Percentiles rank a stretch among this genome's conserved stretches.
Conservation (phyloP, 2,888 invertebrate species). For the Andricus quercusramuli region DNA sequence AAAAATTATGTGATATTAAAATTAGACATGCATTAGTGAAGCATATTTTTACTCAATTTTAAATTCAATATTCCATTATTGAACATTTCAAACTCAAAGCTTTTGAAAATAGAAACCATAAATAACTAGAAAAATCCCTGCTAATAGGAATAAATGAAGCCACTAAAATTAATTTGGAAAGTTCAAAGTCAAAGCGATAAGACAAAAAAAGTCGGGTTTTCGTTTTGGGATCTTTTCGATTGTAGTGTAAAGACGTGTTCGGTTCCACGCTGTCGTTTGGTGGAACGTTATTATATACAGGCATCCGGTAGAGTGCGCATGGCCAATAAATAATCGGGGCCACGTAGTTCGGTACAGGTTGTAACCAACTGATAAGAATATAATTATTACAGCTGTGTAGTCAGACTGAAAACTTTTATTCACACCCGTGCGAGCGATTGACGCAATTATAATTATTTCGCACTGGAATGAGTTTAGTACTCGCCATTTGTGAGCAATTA, state of each 20-base stretch:
- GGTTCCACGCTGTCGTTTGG: neutral
- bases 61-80: no score
- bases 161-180: neutral
- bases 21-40: no score
- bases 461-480: constrained; percentile 3
- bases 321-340: constrained; percentile 63
- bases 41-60: no score
- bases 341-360: constrained; percentile 62
- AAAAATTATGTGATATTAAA: no score
- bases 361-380: constrained; percentile 57
- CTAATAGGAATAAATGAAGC: neutral
- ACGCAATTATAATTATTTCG: neutral
- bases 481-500: neutral
- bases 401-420: neutral
- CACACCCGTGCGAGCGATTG: neutral
- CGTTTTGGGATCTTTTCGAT: neutral
- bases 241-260: neutral
- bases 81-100: no score
- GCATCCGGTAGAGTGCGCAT: constrained; percentile 45
- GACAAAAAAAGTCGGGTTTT: neutral
- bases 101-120: no score
- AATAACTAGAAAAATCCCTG: neutral
- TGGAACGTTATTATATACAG: constrained; percentile 46
- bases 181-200: constrained; percentile 3
- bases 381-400: constrained; percentile 44